Conservation (phyloP, 2,797 vertebrate genomes). For the Poeciliopsis presidionis region DNA sequence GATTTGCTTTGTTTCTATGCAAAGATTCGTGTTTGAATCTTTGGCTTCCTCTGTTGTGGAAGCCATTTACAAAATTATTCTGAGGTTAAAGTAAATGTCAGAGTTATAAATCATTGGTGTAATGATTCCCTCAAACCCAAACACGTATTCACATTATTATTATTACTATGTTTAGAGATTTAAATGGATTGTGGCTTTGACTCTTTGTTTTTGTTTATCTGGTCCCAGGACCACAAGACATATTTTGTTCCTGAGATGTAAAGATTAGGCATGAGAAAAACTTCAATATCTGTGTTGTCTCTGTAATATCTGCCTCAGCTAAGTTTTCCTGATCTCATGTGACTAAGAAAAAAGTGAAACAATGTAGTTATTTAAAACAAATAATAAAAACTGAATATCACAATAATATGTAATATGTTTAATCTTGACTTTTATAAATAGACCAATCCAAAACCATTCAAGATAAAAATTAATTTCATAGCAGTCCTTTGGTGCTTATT, state of each 20-base stretch:
- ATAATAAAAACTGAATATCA: not conserved
- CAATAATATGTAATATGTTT: not conserved
- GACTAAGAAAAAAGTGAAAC: not conserved
- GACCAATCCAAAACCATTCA: not conserved
- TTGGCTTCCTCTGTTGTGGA: slow-evolving; percentile 25
- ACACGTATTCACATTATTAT: not conserved
- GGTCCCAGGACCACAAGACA: not conserved
- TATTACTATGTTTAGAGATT: not conserved
- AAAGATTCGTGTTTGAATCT: slow-evolving; percentile 22
- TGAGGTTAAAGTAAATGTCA: slow-evolving; percentile 45
- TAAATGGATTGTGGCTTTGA: slow-evolving; percentile 3
- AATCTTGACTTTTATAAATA: not conserved
- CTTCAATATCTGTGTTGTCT: not conserved
- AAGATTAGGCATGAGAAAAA: not conserved
- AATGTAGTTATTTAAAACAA: not conserved
- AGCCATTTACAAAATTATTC: slow-evolving; percentile 37
- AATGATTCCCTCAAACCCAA: slow-evolving; percentile 28
- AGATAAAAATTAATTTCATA: not conserved
- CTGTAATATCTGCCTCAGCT: not conserved
- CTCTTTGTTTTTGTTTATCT: not conserved
- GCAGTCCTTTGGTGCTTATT: not conserved
- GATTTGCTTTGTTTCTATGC: slow-evolving; percentile 7
- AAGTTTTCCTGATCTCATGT: not conserved
- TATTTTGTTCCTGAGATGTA: not conserved
- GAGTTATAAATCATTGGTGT: slow-evolving; percentile 48